Percentiles rank a stretch among this genome's conserved stretches.
phyloP scores from a whole-genome alignment of 2,797 vertebrate species.

The Rhynchonycteris naso region DNA sequence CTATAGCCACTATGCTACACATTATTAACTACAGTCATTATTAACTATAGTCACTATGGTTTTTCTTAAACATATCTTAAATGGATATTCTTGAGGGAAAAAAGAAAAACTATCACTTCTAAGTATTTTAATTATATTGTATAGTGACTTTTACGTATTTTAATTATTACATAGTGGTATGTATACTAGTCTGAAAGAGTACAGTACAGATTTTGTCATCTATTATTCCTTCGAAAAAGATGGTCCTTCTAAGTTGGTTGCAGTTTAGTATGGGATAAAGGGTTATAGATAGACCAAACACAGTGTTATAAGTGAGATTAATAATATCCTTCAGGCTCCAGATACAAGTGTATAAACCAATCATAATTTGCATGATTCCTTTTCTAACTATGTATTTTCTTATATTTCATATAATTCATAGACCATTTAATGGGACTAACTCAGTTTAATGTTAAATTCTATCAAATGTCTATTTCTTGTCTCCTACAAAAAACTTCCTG shows the following conservation, averaged over 20 bases:
- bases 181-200: neutral
- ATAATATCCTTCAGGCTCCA: neutral
- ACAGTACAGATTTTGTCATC: slow-evolving; percentile 7
- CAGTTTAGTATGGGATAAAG: neutral
- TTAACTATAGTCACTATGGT: neutral
- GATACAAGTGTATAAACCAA: neutral
- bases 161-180: neutral
- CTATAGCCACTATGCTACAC: neutral
- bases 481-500: neutral
- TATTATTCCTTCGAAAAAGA: slow-evolving; percentile 12
- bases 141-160: neutral
- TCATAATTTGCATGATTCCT: neutral
- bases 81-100: neutral
- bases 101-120: neutral
- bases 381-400: slow-evolving; percentile 21
- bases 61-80: neutral
- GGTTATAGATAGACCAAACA: neutral
- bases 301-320: neutral
- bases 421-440: slow-evolving; percentile 28
- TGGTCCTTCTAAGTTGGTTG: neutral
- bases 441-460: slow-evolving; percentile 20
- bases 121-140: neutral
- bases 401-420: neutral
- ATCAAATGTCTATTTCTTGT: slow-evolving; percentile 27
- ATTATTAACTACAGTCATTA: neutral